Conservation (phyloP, 1,140 invertebrate species). For the Glomeris maerens region DNA sequence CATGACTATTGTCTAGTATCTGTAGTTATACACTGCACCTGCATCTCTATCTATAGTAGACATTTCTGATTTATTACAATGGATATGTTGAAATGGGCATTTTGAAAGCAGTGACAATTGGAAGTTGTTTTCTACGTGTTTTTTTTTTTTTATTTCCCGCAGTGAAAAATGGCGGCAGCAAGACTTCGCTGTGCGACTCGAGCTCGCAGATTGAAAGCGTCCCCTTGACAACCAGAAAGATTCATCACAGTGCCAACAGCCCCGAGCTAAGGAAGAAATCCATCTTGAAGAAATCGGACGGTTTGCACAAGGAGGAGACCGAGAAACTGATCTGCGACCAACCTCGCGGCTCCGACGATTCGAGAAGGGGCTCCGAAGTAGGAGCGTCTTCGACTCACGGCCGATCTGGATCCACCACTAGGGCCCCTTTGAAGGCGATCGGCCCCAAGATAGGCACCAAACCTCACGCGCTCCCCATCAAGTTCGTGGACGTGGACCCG, state of each 20-base stretch:
- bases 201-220: too few relatives aligned
- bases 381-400: conserved; percentile 2
- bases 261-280: conserved; percentile 48
- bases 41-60: too few relatives aligned
- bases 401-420: background rate
- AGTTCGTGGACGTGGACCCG: conserved; percentile 30
- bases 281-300: conserved; percentile 60
- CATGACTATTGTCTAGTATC: too few relatives aligned
- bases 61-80: too few relatives aligned
- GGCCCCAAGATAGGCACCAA: conserved; percentile 20
- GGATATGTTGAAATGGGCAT: too few relatives aligned
- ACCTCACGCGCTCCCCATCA: conserved; percentile 29
- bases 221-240: too few relatives aligned
- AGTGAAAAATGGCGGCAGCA: conserved; percentile 38
- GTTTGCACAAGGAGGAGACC: conserved; percentile 48
- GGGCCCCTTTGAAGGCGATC: conserved; percentile 12
- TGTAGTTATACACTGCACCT: too few relatives aligned
- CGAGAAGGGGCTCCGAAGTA: background rate
- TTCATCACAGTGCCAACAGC: too few relatives aligned
- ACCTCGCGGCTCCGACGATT: conserved; percentile 13
- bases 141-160: too few relatives aligned
- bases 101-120: too few relatives aligned
- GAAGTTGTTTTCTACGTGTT: too few relatives aligned
- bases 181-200: conserved; percentile 52
- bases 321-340: conserved; percentile 54